Evolutionary conservation across 2,113 vertebrate genomes (phyloP), one percentile per base, ranked within the genome.

Genomic region (Thomomys bottae): DNA sequence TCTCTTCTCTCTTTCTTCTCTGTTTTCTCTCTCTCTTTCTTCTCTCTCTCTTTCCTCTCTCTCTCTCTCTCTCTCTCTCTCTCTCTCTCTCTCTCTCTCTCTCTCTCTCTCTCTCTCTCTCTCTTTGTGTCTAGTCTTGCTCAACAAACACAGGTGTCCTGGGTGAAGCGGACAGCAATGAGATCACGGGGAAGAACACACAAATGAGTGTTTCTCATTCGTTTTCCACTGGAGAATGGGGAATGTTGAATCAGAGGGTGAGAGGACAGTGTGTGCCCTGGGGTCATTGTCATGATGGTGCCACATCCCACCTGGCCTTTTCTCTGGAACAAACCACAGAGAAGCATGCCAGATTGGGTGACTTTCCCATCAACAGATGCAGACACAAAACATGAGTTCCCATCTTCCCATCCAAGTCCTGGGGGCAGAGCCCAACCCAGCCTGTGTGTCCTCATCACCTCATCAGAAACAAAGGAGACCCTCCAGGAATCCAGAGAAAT

Each of bases 61-160:
- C 11, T 11, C n/a, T 11, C 45, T 45, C 45, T 45, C 45, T 45
- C 11, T 84, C n/a, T 34, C n/a, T 38, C 36, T 88, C 72, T 92
- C 49, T 15, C 49, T 84, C n/a, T 38, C 36, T 88, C 72, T 92
- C 49, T 15, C 49, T 1, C 15, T 54, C 14, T 17, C 49, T 54
- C 49, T 54, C 49, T 54, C 49, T 17, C 49, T 54, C 49, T 4
- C 11, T 11, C n/a, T 11, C 45, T 45, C 45, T 45, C 45, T 45
- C 11, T 84, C n/a, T 34, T n/a, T 88, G 68, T 93, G 80, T 40
- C 67, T 72, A 21, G 34, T 73, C 63, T 87, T 90, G 80, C 84
- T 90, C 81, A 94, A 96, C 83, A 92, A 88, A 80, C 88, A 71
- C 89, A 96, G 93, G 90, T 96, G 95, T 94, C 90, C 82, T 45